These are phyloP conservation scores for Trigoniulus corallinus DNA, from an alignment of 1,140 invertebrate genomes.

Conservation along the genomic window DNA sequence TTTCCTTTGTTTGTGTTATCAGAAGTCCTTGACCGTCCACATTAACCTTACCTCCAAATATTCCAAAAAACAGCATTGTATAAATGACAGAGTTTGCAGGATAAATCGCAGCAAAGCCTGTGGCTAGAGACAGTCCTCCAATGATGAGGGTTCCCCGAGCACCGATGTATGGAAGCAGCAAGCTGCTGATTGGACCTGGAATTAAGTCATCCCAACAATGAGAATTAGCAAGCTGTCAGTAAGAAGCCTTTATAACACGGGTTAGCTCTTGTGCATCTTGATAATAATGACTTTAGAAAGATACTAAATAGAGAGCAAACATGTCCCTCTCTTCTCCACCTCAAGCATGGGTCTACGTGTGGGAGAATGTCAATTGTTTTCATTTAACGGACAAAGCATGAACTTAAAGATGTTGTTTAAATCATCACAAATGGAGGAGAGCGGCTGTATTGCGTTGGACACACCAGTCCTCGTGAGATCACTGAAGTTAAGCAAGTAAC, in stretches of 20 bases:
- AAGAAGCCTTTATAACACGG: not conserved
- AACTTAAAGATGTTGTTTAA: no score
- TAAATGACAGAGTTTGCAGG: not conserved
- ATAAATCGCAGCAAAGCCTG: constrained; percentile 22
- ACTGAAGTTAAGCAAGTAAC: no score
- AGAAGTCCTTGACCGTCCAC: not conserved
- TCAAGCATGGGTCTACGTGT: no score
- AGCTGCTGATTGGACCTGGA: constrained; percentile 17
- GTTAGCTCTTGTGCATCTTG: not conserved
- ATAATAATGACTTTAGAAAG: not conserved
- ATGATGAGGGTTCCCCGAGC: constrained; percentile 32
- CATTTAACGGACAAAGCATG: no score
- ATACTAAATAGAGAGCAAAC: not conserved
- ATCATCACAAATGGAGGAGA: no score
- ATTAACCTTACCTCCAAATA: not conserved
- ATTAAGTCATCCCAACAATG: constrained; percentile 3
- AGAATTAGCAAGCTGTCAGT: not conserved
- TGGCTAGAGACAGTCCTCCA: constrained; percentile 30
- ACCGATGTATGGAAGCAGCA: constrained; percentile 23
- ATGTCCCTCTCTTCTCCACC: no score
- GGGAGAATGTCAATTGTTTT: no score
- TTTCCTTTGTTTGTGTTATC: no score
- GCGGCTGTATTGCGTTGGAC: no score
- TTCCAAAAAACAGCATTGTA: not conserved
- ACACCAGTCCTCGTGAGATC: no score